Conservation (phyloP, 2,888 invertebrate genomes). For the Encarsia formosa region DNA sequence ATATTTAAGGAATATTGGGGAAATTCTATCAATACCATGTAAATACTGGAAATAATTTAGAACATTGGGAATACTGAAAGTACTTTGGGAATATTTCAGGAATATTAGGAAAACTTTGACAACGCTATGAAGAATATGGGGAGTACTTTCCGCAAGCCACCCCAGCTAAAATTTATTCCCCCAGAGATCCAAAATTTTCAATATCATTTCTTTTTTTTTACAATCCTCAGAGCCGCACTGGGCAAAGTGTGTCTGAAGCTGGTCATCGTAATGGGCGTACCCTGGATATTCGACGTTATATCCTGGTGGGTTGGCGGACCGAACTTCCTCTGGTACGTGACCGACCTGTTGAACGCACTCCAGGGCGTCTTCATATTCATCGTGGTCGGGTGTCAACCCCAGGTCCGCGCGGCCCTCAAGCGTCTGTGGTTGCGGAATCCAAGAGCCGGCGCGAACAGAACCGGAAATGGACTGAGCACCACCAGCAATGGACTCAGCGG, state of each 20-base stretch:
- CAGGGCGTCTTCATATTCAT: slow-evolving; percentile 87
- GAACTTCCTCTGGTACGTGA: slow-evolving; percentile 75
- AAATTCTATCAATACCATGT: no score
- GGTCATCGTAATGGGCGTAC: slow-evolving; percentile 76
- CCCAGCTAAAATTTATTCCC: no score
- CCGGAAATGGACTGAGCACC: slow-evolving; percentile 64
- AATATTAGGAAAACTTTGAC: no score
- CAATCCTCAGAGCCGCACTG: slow-evolving; percentile 72
- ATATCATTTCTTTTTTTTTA: no score
- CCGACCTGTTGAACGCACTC: slow-evolving; percentile 79
- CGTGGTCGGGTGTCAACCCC: slow-evolving; percentile 85
- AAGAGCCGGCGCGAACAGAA: slow-evolving; percentile 56
- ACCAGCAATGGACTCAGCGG: slow-evolving; percentile 79
- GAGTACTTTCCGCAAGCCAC: no score
- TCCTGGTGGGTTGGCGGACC: slow-evolving; percentile 82
- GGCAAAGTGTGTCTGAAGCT: slow-evolving; percentile 84
- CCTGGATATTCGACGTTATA: slow-evolving; percentile 75
- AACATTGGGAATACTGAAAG: no score
- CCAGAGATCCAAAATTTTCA: no score
- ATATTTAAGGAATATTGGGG: no score
- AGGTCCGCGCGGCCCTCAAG: slow-evolving; percentile 68
- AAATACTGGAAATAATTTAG: no score
- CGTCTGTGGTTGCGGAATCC: slow-evolving; percentile 60
- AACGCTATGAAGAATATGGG: no score
- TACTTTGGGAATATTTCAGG: no score